Evolutionary conservation across 1,140 invertebrate species (phyloP).

Genomic region (Euwallacea similis): DNA sequence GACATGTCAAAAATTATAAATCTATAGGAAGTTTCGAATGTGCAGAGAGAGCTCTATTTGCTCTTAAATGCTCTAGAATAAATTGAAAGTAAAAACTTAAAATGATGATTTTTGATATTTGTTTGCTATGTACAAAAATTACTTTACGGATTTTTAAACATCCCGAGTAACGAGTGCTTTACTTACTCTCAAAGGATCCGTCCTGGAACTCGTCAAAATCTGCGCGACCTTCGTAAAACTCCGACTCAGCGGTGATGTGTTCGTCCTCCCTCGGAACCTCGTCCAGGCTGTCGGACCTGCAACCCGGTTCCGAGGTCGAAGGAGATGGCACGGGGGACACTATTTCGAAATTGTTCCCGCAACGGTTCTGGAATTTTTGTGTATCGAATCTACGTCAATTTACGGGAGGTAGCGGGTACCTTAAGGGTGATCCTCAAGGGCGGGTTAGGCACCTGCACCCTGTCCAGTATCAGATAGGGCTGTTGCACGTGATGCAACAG

Average conservation of each 20-base stretch:
- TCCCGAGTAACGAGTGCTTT: not conserved
- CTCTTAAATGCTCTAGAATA: no score
- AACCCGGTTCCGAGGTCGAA: conserved; percentile 17
- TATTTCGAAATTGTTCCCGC: conserved; percentile 47
- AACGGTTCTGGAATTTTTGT: conserved; percentile 21
- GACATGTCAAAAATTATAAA: no score
- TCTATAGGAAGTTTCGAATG: no score
- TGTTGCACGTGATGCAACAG: conserved; percentile 34
- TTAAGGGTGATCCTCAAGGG: conserved; percentile 49
- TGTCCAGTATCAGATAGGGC: conserved; percentile 43
- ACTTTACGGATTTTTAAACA: no score
- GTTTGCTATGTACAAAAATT: no score
- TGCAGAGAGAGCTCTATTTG: no score
- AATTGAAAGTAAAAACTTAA: no score
- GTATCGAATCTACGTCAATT: no score
- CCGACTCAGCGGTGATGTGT: conserved; percentile 8
- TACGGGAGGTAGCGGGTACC: not conserved
- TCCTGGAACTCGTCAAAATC: conserved; percentile 11
- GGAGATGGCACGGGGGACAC: conserved; percentile 39
- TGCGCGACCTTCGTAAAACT: conserved; percentile 4
- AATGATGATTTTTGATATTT: no score
- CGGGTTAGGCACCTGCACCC: conserved; percentile 36
- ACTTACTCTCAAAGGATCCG: not conserved
- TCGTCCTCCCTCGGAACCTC: conserved; percentile 22
- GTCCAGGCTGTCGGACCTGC: conserved; percentile 21